Conservation (phyloP, 2,797 vertebrate genomes). For the Amblyopsis hoosieri region DNA sequence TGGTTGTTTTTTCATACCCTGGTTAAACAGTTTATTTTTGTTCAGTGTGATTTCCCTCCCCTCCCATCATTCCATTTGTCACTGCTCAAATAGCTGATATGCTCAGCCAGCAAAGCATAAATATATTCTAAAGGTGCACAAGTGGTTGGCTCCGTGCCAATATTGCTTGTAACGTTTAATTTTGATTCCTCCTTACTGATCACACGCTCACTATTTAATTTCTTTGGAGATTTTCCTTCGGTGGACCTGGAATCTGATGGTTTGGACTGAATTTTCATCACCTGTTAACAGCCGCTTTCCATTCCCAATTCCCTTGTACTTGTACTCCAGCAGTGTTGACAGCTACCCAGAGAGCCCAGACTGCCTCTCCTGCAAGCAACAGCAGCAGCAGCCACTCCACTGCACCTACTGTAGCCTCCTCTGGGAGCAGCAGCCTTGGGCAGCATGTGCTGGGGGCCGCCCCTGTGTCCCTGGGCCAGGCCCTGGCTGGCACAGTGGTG, state of each 20-base stretch:
- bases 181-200: neutral
- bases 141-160: too few species aligned
- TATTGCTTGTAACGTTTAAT: too few species aligned
- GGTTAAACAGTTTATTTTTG: too few species aligned
- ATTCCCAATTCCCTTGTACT: conserved; percentile 81
- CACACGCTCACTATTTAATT: neutral
- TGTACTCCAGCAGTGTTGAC: conserved; percentile 81
- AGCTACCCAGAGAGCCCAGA: conserved; percentile 86
- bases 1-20: neutral
- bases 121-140: too few species aligned
- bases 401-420: conserved; percentile 66
- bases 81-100: too few species aligned
- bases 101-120: too few species aligned
- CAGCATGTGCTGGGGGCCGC: conserved; percentile 77
- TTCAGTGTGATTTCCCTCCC: too few species aligned
- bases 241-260: conserved; percentile 33
- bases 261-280: conserved; percentile 39
- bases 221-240: too few species aligned
- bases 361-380: conserved; percentile 75
- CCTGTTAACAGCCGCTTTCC: conserved; percentile 72
- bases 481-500: conserved; percentile 76
- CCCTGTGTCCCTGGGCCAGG: conserved; percentile 83
- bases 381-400: conserved; percentile 72
- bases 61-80: too few species aligned
- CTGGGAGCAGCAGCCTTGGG: conserved; percentile 76